Evolutionary conservation across 2,888 invertebrate genomes (phyloP).

Genomic region (Epinotia demarniana): DNA sequence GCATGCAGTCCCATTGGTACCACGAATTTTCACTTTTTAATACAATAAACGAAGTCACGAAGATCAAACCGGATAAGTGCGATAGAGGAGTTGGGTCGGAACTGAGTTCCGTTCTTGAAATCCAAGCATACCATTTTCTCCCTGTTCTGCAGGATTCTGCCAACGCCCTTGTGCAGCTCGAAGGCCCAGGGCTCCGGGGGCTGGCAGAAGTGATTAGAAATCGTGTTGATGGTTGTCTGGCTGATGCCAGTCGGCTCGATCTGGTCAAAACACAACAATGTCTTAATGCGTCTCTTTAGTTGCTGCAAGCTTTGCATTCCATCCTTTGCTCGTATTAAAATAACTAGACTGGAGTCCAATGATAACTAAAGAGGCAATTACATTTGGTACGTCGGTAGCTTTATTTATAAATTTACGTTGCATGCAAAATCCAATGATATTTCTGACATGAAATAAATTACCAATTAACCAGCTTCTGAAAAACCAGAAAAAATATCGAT

Average conservation of each 20-base stretch:
- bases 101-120: neutral
- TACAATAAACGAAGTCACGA: neutral
- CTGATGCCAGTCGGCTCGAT: constrained; percentile 68
- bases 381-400: no score
- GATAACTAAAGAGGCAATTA: no score
- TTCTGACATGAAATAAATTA: no score
- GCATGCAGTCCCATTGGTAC: no score
- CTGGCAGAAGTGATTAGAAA: constrained; percentile 70
- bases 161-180: constrained; percentile 74
- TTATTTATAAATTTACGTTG: no score
- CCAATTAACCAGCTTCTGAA: no score
- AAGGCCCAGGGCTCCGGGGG: constrained; percentile 76
- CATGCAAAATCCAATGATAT: no score
- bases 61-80: neutral
- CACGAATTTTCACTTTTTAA: no score
- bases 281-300: neutral
- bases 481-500: no score
- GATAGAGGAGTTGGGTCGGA: neutral
- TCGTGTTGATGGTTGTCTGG: constrained; percentile 63
- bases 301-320: neutral
- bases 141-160: constrained; percentile 63
- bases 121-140: constrained; percentile 66
- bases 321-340: neutral
- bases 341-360: no score
- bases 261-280: constrained; percentile 52